Base-by-base conservation (phyloP, 2,797 vertebrate species). In the Gobionotothen gibberifrons region DNA sequence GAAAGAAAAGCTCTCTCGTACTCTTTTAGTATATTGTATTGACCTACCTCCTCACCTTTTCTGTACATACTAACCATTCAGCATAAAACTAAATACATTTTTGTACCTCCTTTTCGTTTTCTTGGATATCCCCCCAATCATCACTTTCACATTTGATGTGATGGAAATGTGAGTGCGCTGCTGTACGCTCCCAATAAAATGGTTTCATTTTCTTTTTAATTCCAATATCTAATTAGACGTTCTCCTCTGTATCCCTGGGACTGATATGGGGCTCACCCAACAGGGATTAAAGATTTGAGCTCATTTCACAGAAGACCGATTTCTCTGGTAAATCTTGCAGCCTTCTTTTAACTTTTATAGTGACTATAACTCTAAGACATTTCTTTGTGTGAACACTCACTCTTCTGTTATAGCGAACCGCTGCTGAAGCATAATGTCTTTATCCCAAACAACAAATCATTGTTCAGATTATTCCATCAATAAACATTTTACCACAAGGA, bases 261-360 rank as follows among this genome's bases (percentile, higher is more conserved):
- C 55, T 76, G 67, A 84, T 57, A 69, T 49, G 60, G 58, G 64
- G 48, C 32, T 73, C 61, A 66, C 58, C 71, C 83, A 56, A 15
- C 15, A n/a, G 64, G 73, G 61, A 89, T 90, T 72, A 77, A 66
- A 74, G 70, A 84, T 81, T 58, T 75, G 13, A 76, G 52, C 61
- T 85, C 16, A 61, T 87, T 88, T 81, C 87, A 72, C 76, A 74
- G 62, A 48, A 55, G 77, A 78, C 57, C 77, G 47, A 74, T 79
- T 70, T 59, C 32, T 74, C 42, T 51, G 44, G 57, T 76, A 58
- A 77, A 72, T 57, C 60, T 69, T 58, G 32, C 36, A 42, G 8
- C 39, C 3, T 54, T 17, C 3, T 73, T 61, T 77, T 44, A 39
- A 67, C 60, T 64, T 56, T 42, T 49, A 60, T 9, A 29, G 39